Conservation (phyloP, 2,888 invertebrate genomes). For the Chymomyza amoena region DNA sequence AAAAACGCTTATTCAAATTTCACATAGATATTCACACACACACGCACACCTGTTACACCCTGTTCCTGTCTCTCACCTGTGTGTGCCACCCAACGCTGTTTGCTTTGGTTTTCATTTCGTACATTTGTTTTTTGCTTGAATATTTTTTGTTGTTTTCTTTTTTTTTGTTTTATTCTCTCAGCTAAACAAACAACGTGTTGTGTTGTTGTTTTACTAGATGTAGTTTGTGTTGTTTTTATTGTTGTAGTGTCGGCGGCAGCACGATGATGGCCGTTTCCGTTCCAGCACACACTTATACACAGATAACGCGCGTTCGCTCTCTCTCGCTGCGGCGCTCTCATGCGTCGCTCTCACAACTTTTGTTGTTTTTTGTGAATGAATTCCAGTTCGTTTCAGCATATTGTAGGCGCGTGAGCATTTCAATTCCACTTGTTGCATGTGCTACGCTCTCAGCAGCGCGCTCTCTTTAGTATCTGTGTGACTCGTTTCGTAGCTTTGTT, state of each 20-base stretch:
- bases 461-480: conserved; percentile 15
- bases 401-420: conserved; percentile 30
- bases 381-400: conserved; percentile 56
- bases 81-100: conserved; percentile 49
- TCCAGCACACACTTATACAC: conserved; percentile 42
- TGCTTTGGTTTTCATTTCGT: conserved; percentile 50
- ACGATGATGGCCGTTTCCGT: conserved; percentile 78
- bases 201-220: conserved; percentile 64
- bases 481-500: conserved; percentile 63
- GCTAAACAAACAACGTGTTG: conserved; percentile 70
- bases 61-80: conserved; percentile 18
- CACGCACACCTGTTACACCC: conserved; percentile 63
- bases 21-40: background rate
- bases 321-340: conserved; percentile 10
- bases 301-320: conserved; percentile 24
- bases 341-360: background rate
- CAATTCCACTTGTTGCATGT: conserved; percentile 54
- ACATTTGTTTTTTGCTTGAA: conserved; percentile 25
- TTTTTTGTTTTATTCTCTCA: conserved; percentile 41
- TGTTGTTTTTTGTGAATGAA: conserved; percentile 65
- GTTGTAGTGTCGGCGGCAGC: conserved; percentile 42
- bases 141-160: conserved; percentile 26
- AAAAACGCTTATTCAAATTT: background rate
- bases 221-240: conserved; percentile 38
- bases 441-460: conserved; percentile 25